A percentile compares a stretch with the other conserved stretches of the same genome.
Conservation (phyloP, 2,888 invertebrate species). For the Lamproptera curius region DNA sequence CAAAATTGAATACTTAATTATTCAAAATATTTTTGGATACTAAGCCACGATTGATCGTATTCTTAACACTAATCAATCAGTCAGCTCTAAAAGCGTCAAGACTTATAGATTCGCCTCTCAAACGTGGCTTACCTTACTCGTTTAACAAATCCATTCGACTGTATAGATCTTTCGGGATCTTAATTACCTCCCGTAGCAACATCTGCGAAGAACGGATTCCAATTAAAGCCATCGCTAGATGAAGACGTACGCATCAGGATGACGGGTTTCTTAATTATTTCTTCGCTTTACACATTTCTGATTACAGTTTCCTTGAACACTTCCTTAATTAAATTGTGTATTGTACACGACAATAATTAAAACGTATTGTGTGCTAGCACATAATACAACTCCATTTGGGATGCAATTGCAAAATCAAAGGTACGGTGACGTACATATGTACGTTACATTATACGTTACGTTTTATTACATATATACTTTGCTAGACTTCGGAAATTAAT, state of each 20-base stretch:
- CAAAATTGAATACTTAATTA: no score
- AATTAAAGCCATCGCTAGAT: slow-evolving; percentile 15
- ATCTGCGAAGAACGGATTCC: slow-evolving; percentile 39
- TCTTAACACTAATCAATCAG: slow-evolving; percentile 18
- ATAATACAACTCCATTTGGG: no score
- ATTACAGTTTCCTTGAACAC: slow-evolving; percentile 1
- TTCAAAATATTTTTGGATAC: no score
- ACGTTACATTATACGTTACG: no score
- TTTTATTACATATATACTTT: no score
- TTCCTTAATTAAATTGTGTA: neutral
- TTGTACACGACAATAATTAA: neutral
- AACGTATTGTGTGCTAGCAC: neutral
- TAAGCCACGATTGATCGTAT: no score
- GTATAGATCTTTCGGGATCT: slow-evolving; percentile 41
- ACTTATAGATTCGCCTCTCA: slow-evolving; percentile 14
- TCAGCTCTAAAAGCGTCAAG: slow-evolving; percentile 18
- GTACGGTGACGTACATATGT: no score
- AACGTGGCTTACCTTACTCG: slow-evolving; percentile 1
- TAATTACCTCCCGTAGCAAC: slow-evolving; percentile 47
- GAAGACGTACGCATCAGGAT: slow-evolving; percentile 4
- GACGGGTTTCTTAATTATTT: slow-evolving; percentile 11
- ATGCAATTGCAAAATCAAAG: no score
- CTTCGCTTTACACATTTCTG: slow-evolving; percentile 1
- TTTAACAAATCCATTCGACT: slow-evolving; percentile 33
- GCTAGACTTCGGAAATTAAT: no score